Percentiles rank a stretch among this genome's conserved stretches.
Evolutionary conservation across 2,113 vertebrate species (phyloP).

Genomic region (Salminus brasiliensis): DNA sequence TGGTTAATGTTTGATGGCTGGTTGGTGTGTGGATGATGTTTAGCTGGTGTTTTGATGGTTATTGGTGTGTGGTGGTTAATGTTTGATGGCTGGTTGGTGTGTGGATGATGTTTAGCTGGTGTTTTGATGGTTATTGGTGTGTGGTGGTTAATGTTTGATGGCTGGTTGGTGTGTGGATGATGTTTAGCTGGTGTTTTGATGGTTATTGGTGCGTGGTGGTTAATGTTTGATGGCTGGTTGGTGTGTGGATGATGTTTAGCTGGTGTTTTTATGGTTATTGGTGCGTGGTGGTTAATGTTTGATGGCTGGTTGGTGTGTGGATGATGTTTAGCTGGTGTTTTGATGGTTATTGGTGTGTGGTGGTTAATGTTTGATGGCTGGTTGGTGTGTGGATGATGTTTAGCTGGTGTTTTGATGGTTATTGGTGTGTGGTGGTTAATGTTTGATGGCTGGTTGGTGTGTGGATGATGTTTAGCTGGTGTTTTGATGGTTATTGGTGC

Average conservation of each 20-base stretch:
- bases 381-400: not conserved
- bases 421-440: too few relatives aligned
- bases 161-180: not conserved
- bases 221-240: conserved; percentile 6
- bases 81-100: not conserved
- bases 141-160: not conserved
- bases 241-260: not conserved
- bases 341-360: too few relatives aligned
- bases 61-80: too few relatives aligned
- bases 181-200: not conserved
- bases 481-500: not conserved
- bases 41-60: not conserved
- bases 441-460: not conserved
- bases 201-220: too few relatives aligned
- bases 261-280: not conserved
- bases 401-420: not conserved
- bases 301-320: not conserved
- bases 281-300: not conserved
- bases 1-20: not conserved
- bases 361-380: not conserved
- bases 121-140: not conserved
- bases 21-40: not conserved
- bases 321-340: not conserved
- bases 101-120: not conserved
- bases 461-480: too few relatives aligned